These are phyloP conservation scores for Pampus argenteus DNA, from an alignment of 2,797 vertebrate species.

Conservation along the genomic window DNA sequence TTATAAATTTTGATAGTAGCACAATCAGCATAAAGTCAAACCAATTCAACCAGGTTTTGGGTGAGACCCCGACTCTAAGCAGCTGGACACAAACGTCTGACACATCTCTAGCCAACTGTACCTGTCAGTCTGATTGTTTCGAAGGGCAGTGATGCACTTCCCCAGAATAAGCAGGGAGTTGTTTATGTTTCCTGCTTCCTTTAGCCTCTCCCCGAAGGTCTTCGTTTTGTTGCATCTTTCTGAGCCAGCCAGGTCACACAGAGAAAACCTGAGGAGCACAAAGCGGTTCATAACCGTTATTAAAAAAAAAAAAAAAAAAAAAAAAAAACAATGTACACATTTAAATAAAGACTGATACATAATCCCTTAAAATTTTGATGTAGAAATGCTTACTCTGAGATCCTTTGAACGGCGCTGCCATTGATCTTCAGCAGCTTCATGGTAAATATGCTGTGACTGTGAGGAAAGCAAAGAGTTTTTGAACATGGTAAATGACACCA, in stretches of 20 bases:
- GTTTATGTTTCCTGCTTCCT: conserved; percentile 94
- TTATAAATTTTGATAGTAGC: background rate
- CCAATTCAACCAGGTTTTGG: too few relatives aligned
- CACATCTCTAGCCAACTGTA: conserved; percentile 50
- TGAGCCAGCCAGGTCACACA: conserved; percentile 94
- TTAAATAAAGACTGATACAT: too few relatives aligned
- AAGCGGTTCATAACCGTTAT: accelerated
- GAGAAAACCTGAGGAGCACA: conserved; percentile 84
- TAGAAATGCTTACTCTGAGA: conserved; percentile 94
- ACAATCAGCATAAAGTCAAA: too few relatives aligned
- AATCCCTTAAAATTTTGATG: too few relatives aligned
- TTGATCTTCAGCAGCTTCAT: conserved; percentile 88
- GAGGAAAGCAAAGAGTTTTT: conserved; percentile 6
- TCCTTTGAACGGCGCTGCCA: conserved; percentile 71
- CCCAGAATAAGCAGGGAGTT: conserved; percentile 93
- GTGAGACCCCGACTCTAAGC: background rate
- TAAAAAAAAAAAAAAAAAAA: too few relatives aligned
- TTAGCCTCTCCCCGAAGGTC: conserved; percentile 90
- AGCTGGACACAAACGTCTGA: background rate
- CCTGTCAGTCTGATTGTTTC: conserved; percentile 88
- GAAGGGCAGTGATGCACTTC: conserved; percentile 91
- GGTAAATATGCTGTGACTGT: conserved; percentile 93
- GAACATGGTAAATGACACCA: background rate
- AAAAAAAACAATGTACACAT: too few relatives aligned
- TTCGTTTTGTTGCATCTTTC: conserved; percentile 93